Percentiles rank a stretch among this genome's conserved stretches.
Conservation (phyloP, 2,888 invertebrate genomes). For the Zhuqinia jingwanae region DNA sequence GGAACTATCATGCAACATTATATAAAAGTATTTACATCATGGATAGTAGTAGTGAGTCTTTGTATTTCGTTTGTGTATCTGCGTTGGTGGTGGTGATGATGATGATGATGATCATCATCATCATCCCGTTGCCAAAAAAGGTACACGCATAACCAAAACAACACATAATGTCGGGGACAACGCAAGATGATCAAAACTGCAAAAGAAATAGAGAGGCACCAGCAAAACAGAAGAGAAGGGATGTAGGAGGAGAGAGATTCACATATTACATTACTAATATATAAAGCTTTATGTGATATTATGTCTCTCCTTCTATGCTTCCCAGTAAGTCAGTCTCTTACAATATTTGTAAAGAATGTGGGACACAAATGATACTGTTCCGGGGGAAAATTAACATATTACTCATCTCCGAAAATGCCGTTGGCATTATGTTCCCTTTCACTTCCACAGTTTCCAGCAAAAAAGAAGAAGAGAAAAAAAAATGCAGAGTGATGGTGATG, state of each 20-base stretch:
- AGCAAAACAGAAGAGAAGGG: not conserved
- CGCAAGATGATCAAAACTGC: constrained; percentile 2
- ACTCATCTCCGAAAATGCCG: constrained; percentile 63
- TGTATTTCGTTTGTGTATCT: not conserved
- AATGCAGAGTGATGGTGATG: not conserved
- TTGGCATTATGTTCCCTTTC: constrained; percentile 49
- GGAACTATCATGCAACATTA: not conserved
- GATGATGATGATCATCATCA: not conserved
- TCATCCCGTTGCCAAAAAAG: constrained; percentile 16
- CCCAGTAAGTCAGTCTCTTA: not conserved
- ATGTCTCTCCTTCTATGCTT: not conserved
- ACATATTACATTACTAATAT: constrained; percentile 32
- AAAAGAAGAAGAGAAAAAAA: not conserved
- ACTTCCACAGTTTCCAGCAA: not conserved
- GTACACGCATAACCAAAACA: not conserved
- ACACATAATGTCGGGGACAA: not conserved
- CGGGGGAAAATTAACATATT: constrained; percentile 68
- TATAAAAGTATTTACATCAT: not conserved
- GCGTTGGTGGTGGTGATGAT: not conserved
- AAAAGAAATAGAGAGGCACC: too few relatives aligned
- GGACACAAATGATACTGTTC: constrained; percentile 56
- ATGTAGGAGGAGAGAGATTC: constrained; percentile 8
- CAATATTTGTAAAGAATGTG: constrained; percentile 28
- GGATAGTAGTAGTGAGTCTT: not conserved
- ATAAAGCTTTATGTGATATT: constrained; percentile 41